phyloP scores from a whole-genome alignment of 2,797 vertebrate species.

The Micrastur ruficollis region DNA sequence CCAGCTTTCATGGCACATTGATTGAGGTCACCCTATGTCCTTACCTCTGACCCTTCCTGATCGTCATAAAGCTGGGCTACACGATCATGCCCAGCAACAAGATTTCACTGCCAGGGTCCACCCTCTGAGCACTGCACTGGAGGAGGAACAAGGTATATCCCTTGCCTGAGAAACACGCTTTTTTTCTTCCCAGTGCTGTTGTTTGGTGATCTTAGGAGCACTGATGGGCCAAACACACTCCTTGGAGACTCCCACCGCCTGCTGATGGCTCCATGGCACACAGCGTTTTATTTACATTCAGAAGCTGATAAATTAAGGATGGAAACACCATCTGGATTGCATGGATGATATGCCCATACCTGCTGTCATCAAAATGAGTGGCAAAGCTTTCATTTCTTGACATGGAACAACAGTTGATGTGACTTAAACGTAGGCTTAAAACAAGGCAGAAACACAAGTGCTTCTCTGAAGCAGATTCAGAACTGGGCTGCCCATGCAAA shows the following conservation, averaged over 20 bases:
- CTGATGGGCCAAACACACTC: background rate
- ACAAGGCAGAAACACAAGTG: background rate
- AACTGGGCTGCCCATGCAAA: background rate
- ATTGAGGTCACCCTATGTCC: background rate
- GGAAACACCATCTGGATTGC: background rate
- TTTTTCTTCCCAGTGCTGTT: rapidly evolving
- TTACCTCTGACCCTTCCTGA: background rate
- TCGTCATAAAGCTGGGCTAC: background rate
- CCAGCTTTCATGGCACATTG: background rate
- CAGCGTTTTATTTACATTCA: background rate
- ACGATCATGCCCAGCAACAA: background rate
- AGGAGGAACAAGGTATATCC: background rate
- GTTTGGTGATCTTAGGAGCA: background rate
- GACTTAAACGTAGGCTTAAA: background rate
- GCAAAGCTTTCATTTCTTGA: background rate
- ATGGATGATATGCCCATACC: background rate
- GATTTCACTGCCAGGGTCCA: background rate
- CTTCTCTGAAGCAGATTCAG: background rate
- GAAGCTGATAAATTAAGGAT: background rate
- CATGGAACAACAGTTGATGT: background rate
- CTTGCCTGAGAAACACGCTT: rapidly evolving
- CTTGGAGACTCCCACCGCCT: background rate
- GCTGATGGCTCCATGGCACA: background rate
- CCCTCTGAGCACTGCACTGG: rapidly evolving
- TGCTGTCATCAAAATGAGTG: background rate